phyloP scores from a whole-genome alignment of 2,797 vertebrate species.

The Melanitta fusca region DNA sequence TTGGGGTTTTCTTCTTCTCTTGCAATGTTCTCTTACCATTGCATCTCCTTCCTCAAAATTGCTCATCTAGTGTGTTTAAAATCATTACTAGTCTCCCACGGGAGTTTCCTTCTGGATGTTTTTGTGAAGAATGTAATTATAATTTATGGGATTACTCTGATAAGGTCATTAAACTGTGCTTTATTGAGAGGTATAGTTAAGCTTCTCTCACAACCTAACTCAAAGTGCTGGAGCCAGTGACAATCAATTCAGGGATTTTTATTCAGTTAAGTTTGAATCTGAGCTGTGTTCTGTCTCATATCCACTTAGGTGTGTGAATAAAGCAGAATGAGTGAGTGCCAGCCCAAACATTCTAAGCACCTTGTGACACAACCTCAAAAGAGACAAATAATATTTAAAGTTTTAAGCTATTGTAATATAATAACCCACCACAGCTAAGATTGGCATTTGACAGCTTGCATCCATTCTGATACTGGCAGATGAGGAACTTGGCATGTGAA shows the following conservation, averaged over 20 bases:
- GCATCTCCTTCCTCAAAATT: not conserved
- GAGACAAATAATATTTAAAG: not conserved
- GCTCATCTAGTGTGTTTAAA: not conserved
- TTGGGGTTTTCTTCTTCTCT: not conserved
- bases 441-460: not conserved
- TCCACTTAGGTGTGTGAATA: not conserved
- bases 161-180: not conserved
- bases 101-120: not conserved
- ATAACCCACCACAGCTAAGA: not conserved
- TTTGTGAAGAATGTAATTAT: not conserved
- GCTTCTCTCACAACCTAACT: not conserved
- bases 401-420: not conserved
- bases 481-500: not conserved
- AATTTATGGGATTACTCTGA: not conserved
- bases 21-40: not conserved
- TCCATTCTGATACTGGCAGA: not conserved
- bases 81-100: not conserved
- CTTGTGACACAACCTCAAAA: not conserved
- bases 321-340: not conserved
- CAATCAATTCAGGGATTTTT: not conserved
- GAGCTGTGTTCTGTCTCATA: not conserved
- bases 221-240: rapidly evolving
- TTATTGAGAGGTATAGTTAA: not conserved
- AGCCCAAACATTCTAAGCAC: not conserved
- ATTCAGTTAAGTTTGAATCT: not conserved